A percentile compares a stretch with the other conserved stretches of the same genome.
These are phyloP conservation scores for Drosophila neotestacea DNA, from an alignment of 2,888 invertebrate genomes.

Conservation along the genomic window DNA sequence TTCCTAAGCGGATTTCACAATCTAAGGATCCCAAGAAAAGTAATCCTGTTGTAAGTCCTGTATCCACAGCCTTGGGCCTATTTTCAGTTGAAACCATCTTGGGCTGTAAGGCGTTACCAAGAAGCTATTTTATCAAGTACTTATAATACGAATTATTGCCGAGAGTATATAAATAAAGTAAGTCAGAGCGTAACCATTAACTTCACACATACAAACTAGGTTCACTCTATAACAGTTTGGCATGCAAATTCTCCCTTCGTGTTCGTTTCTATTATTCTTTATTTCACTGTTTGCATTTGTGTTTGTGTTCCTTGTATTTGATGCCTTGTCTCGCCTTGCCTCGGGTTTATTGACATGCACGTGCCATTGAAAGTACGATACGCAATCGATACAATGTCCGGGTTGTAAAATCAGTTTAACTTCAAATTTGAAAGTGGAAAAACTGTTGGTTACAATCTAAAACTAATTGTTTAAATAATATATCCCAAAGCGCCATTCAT, in stretches of 20 bases:
- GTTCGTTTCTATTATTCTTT: background rate
- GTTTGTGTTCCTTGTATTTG: conserved; percentile 12
- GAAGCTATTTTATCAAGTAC: conserved; percentile 1
- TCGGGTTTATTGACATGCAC: conserved; percentile 49
- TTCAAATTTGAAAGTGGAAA: background rate
- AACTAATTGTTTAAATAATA: no score
- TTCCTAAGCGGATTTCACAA: no score
- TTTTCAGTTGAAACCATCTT: background rate
- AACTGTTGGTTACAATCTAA: background rate
- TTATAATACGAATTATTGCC: background rate
- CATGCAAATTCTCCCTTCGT: conserved; percentile 25
- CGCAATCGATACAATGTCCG: background rate
- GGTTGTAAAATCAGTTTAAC: background rate
- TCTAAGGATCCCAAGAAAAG: no score
- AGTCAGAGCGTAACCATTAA: conserved; percentile 11
- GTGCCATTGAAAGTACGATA: conserved; percentile 14
- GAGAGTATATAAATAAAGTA: conserved; percentile 10
- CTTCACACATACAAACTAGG: conserved; percentile 1
- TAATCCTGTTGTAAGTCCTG: no score
- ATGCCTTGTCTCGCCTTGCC: conserved; percentile 15
- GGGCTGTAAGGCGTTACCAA: background rate
- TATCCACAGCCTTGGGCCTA: no score
- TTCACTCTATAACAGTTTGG: conserved; percentile 15
- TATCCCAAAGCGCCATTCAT: no score
- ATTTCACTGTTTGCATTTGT: conserved; percentile 15